phyloP scores from a whole-genome alignment of 2,797 vertebrate genomes.

The Pipistrellus pipistrellus region DNA sequence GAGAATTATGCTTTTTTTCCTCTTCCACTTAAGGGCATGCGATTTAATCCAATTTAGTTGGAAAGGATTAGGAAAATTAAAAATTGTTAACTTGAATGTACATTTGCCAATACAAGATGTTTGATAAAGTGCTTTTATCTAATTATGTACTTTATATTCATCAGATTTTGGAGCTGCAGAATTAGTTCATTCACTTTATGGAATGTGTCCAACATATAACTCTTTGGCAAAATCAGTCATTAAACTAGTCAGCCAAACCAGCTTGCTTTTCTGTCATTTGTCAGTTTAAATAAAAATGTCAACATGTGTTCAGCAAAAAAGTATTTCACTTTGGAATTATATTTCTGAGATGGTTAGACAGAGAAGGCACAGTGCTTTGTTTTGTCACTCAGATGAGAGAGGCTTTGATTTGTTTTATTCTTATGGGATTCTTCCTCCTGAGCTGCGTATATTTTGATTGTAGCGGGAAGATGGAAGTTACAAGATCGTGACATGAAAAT shows the following conservation, averaged over 20 bases:
- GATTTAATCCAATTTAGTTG: not conserved
- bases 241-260: constrained; percentile 36
- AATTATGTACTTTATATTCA: constrained; percentile 33
- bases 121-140: constrained; percentile 21
- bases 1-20: constrained; percentile 40
- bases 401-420: constrained; percentile 48
- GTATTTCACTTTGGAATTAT: constrained; percentile 30
- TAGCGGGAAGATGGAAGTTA: not conserved
- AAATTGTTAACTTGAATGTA: constrained; percentile 28
- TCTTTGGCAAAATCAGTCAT: constrained; percentile 12
- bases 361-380: not conserved
- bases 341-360: constrained; percentile 12
- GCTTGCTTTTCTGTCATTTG: constrained; percentile 21
- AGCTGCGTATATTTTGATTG: not conserved
- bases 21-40: not conserved
- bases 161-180: not conserved
- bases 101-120: constrained; percentile 34
- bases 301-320: constrained; percentile 2
- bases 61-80: constrained; percentile 27
- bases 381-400: constrained; percentile 13
- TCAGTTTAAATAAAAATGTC: constrained; percentile 62
- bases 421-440: not conserved
- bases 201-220: not conserved
- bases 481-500: not conserved
- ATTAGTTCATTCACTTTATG: constrained; percentile 21